phyloP scores from a whole-genome alignment of 2,113 vertebrate genomes.

The Caranx melampygus region DNA sequence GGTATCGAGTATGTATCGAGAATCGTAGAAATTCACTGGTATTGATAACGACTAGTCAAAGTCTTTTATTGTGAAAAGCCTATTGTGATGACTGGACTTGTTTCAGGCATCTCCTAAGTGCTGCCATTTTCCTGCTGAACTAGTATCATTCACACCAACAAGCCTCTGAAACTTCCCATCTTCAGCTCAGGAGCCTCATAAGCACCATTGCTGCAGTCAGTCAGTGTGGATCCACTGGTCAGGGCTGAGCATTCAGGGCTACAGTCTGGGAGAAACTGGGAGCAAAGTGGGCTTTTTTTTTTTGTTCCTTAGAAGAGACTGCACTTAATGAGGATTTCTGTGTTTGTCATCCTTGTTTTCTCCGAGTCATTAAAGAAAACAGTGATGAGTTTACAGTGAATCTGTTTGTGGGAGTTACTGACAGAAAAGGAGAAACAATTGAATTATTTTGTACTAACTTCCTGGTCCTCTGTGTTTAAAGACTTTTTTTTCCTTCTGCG shows the following conservation, averaged over 20 bases:
- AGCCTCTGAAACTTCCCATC: not conserved
- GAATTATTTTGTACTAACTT: not conserved
- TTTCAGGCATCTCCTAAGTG: too few relatives aligned
- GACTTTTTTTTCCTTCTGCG: not conserved
- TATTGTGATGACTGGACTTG: too few relatives aligned
- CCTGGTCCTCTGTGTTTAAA: not conserved
- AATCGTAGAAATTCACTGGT: too few relatives aligned
- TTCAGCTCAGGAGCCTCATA: constrained; percentile 14
- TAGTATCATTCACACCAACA: not conserved
- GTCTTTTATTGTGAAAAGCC: too few relatives aligned
- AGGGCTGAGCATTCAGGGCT: too few relatives aligned
- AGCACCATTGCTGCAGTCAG: not conserved
- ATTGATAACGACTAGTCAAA: too few relatives aligned
- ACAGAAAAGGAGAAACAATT: not conserved
- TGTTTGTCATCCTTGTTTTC: not conserved
- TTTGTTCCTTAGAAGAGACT: too few relatives aligned
- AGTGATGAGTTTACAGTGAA: not conserved
- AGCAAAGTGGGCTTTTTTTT: too few relatives aligned
- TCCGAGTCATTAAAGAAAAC: not conserved
- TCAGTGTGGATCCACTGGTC: not conserved
- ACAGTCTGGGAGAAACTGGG: too few relatives aligned
- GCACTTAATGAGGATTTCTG: not conserved
- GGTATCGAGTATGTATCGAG: too few relatives aligned
- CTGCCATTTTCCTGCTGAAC: not conserved
- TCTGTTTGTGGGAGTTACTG: not conserved